These are phyloP conservation scores for Crematogaster levior DNA, from an alignment of 2,888 invertebrate genomes.

Conservation along the genomic window DNA sequence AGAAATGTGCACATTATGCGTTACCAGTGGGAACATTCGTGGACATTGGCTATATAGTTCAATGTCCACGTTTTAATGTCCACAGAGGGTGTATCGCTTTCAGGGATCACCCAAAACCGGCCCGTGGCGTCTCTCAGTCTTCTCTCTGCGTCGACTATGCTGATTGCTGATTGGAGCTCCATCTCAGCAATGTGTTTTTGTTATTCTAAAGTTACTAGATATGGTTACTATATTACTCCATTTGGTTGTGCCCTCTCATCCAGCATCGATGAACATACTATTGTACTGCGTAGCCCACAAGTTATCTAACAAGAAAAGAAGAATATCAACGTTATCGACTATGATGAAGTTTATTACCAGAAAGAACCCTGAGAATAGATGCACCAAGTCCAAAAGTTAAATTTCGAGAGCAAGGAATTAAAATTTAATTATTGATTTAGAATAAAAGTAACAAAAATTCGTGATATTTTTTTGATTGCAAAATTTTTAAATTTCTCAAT, in stretches of 20 bases:
- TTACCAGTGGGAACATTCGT: too few relatives aligned
- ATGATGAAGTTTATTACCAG: neutral
- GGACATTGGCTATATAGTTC: too few relatives aligned
- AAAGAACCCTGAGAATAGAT: neutral
- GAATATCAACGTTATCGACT: neutral
- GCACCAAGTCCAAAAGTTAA: too few relatives aligned
- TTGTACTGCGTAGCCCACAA: neutral
- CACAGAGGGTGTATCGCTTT: too few relatives aligned
- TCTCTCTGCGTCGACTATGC: too few relatives aligned
- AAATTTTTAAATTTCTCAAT: neutral
- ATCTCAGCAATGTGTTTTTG: neutral
- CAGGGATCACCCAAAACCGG: too few relatives aligned
- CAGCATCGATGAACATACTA: neutral
- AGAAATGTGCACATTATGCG: too few relatives aligned
- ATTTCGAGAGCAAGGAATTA: neutral
- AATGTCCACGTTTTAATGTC: too few relatives aligned
- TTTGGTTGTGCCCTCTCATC: neutral
- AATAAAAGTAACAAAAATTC: neutral
- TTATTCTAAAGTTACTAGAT: too few relatives aligned
- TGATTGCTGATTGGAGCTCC: neutral
- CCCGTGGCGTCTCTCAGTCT: too few relatives aligned
- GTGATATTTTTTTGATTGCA: neutral
- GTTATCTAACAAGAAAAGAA: neutral
- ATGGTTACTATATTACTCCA: neutral
- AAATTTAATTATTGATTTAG: neutral